Evolutionary conservation across 2,797 vertebrate species (phyloP).

Genomic region (Sebastes matsubarae): DNA sequence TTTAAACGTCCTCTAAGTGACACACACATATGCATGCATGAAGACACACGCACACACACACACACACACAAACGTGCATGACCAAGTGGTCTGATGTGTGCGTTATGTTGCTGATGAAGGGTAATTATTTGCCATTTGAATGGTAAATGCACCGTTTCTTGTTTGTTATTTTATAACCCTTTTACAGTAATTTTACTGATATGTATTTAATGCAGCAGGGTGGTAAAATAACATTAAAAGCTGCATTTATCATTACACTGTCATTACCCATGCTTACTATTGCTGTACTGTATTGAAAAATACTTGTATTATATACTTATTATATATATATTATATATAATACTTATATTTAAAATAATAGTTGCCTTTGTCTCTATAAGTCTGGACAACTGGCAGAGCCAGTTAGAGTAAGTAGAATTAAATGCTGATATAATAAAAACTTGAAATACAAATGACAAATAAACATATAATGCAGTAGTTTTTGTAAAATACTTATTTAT

Average conservation of each 20-base stretch:
- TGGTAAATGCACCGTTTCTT: not conserved
- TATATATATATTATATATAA: too few species aligned
- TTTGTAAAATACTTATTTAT: not conserved
- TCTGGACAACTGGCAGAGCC: not conserved
- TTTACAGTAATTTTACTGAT: not conserved
- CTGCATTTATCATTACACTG: not conserved
- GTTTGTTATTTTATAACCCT: not conserved
- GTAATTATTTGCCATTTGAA: constrained; percentile 1
- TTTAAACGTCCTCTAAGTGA: constrained; percentile 28
- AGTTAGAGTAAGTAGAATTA: too few species aligned
- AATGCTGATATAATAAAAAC: not conserved
- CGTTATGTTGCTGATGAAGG: not conserved
- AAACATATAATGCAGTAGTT: not conserved
- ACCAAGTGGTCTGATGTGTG: not conserved
- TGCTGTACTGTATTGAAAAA: not conserved
- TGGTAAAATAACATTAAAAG: not conserved
- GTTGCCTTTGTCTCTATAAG: too few species aligned
- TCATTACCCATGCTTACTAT: not conserved
- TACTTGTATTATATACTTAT: not conserved
- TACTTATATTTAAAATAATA: not conserved
- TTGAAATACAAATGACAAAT: not conserved
- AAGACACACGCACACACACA: not conserved
- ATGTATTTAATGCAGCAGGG: not conserved
- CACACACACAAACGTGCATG: not conserved
- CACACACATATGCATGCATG: constrained; percentile 11